These are phyloP conservation scores for Sterna hirundo DNA, from an alignment of 2,113 vertebrate genomes.

Conservation along the genomic window DNA sequence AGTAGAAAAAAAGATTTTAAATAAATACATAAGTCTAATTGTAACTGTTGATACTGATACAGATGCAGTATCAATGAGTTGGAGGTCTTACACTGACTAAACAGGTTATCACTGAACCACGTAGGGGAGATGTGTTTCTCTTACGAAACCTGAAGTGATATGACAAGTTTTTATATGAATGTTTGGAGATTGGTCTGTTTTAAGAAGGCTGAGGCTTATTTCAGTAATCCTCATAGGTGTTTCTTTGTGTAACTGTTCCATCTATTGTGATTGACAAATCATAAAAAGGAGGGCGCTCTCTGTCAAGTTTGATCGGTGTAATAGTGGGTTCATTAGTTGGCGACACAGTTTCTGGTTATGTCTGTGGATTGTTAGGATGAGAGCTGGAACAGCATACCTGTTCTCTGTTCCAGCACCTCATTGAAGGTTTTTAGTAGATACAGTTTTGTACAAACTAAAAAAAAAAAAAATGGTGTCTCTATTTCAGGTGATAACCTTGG, in stretches of 20 bases:
- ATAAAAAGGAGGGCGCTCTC: background rate
- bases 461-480: background rate
- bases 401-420: background rate
- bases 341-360: background rate
- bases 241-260: background rate
- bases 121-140: background rate
- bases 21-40: background rate
- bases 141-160: background rate
- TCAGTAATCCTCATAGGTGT: background rate
- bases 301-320: background rate
- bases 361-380: background rate
- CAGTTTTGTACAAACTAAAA: background rate
- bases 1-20: background rate
- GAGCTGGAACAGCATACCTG: background rate
- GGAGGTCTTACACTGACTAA: background rate
- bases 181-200: background rate
- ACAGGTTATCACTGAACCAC: background rate
- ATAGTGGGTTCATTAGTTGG: background rate
- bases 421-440: background rate
- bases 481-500: constrained; percentile 86
- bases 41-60: background rate
- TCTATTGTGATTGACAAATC: background rate
- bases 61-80: background rate
- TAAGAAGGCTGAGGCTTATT: background rate
- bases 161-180: background rate